Conservation (phyloP, 1,140 invertebrate species). For the Polyergus mexicanus region DNA sequence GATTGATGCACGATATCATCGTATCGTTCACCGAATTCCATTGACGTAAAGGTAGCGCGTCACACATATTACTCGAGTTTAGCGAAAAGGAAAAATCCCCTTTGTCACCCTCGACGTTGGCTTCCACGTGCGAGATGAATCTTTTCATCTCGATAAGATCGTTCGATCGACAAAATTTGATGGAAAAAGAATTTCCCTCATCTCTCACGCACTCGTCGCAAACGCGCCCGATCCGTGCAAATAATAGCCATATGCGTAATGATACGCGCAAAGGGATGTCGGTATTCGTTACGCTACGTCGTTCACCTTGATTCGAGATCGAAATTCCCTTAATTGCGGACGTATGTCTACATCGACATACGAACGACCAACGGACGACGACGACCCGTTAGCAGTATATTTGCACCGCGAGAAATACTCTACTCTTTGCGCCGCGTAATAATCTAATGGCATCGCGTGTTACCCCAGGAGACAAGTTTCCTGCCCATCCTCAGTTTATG, state of each 20-base stretch:
- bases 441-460: constrained; percentile 59
- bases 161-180: neutral
- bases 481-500: constrained; percentile 61
- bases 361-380: neutral
- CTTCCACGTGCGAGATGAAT: neutral
- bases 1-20: neutral
- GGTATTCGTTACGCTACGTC: neutral
- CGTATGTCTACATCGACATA: neutral
- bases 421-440: constrained; percentile 50
- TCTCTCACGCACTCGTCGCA: neutral
- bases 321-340: constrained; percentile 27
- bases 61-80: neutral
- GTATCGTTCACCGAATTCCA: constrained; percentile 30
- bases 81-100: neutral
- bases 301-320: neutral
- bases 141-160: neutral
- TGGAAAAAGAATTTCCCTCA: neutral
- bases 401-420: constrained; percentile 53
- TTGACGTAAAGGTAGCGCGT: neutral
- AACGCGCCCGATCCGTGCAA: neutral
- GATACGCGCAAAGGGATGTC: neutral
- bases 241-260: neutral
- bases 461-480: constrained; percentile 42
- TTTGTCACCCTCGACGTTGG: neutral
- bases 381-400: constrained; percentile 47